These are phyloP conservation scores for Butastur rufipennis DNA, from an alignment of 2,113 vertebrate genomes.

Conservation along the genomic window DNA sequence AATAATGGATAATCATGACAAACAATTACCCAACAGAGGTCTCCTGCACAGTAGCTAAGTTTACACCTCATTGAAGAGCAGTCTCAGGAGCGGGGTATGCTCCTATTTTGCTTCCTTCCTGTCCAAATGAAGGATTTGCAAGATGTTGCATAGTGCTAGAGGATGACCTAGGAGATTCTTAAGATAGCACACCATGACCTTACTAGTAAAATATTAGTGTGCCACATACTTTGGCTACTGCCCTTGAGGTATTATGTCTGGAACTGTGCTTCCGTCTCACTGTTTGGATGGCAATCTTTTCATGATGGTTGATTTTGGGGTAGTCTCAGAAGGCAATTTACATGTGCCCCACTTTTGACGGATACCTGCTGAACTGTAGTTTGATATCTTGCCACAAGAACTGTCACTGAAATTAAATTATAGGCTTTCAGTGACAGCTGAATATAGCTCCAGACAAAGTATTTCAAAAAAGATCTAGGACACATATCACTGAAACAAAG, in stretches of 20 bases:
- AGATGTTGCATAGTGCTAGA: not conserved
- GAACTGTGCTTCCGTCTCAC: not conserved
- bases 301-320: not conserved
- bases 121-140: not conserved
- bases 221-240: not conserved
- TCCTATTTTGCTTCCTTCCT: not conserved
- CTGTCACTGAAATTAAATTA: not conserved
- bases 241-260: not conserved
- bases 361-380: not conserved
- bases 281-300: not conserved
- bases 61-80: not conserved
- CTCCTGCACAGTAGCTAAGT: not conserved
- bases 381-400: not conserved
- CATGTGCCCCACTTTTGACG: not conserved
- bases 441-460: not conserved
- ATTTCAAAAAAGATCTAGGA: not conserved
- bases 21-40: not conserved
- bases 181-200: not conserved
- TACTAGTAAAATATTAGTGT: not conserved
- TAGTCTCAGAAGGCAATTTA: not conserved
- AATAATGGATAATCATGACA: not conserved
- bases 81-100: not conserved
- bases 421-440: not conserved
- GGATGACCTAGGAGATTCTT: not conserved
- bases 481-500: not conserved